Evolutionary conservation across 2,888 invertebrate species (phyloP), one percentile per base, ranked within the genome.

Genomic region (Dinocampus coccinellae): DNA sequence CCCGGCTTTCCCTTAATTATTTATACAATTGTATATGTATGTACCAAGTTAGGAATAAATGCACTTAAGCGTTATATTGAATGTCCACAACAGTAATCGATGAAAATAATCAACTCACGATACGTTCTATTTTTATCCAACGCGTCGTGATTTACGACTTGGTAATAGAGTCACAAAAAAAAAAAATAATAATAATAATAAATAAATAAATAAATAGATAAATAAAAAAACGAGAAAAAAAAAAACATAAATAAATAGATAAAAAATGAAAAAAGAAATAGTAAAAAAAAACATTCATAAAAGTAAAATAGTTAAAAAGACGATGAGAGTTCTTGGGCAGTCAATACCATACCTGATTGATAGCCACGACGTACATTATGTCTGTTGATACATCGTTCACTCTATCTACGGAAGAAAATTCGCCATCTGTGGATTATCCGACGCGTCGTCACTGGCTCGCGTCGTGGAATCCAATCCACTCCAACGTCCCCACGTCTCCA

Each of bases 391-490:
- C 75, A 80, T 80, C 76, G 79, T 78, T 74, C 58, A 33, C 16
- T 62, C 83, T 83, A 81, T 83, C 78, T 83, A 83, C 73, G 82
- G 83, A 65, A 81, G 81, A 82, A 82, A 83, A 83, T 83, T 83
- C 78, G 80, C 79, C 75, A 77, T 77, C 76, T 73, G 75, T 58
- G 75, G 76, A 76, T 77, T 76, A 73, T 77, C 65, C 71, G 63
- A 57, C 53, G 64, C 64, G 72, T 70, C 69, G 72, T 73, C 75
- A 22, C 62, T 60, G 65, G 34, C 47, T 65, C 64, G 60, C 69
- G 72, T 70, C 72, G 65, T 69, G 74, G 69, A 77, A 75, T 77
- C 73, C 55, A 60, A 67, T 72, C 71, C 42, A 69, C 29, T 26
- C 61, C 66, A 33, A 53, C 57, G 64, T 60, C 60, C 29, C 70